Evolutionary conservation across 2,888 invertebrate genomes (phyloP).

Genomic region (Petrophora chlorosata): DNA sequence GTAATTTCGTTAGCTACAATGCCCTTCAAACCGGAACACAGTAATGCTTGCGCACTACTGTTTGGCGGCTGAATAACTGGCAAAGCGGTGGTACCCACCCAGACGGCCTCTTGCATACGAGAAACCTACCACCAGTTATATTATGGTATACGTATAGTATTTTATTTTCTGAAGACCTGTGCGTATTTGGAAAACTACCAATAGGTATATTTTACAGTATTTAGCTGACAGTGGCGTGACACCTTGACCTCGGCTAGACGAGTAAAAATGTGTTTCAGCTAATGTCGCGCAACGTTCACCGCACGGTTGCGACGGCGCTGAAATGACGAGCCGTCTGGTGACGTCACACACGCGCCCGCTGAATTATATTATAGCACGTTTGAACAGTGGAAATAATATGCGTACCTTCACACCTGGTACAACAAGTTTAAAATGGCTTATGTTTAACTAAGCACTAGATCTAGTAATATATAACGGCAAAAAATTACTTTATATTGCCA

Average conservation of each 20-base stretch:
- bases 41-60: too few species aligned
- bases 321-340: conserved; percentile 61
- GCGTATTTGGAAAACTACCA: neutral
- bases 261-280: conserved; percentile 58
- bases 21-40: too few species aligned
- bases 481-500: too few species aligned
- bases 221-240: conserved; percentile 18
- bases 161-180: neutral
- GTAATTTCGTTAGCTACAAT: too few species aligned
- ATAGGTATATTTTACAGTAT: neutral
- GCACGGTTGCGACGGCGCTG: conserved; percentile 31
- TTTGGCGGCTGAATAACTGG: too few species aligned
- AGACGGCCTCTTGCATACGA: too few species aligned
- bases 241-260: conserved; percentile 69
- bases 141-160: too few species aligned
- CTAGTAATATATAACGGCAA: too few species aligned
- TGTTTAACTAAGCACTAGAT: too few species aligned
- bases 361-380: conserved; percentile 14
- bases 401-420: conserved; percentile 1
- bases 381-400: conserved; percentile 3
- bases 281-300: conserved; percentile 33
- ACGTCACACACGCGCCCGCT: conserved; percentile 47
- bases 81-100: too few species aligned
- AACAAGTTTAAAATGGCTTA: too few species aligned
- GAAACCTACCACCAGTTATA: too few species aligned